phyloP scores from a whole-genome alignment of 1,140 invertebrate genomes.

The Ganaspis sp. region DNA sequence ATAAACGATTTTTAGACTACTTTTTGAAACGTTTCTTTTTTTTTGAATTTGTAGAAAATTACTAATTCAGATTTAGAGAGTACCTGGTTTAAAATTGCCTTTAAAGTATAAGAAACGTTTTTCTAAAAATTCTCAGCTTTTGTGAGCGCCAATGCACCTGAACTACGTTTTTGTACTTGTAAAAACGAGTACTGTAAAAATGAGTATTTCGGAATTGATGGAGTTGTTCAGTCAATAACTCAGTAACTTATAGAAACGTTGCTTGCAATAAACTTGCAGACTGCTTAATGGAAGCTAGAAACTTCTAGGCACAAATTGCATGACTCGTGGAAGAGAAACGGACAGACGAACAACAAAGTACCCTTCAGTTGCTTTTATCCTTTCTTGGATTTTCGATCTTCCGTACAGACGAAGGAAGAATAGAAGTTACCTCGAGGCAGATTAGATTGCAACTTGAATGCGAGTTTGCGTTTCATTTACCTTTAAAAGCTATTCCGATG shows the following conservation, averaged over 20 bases:
- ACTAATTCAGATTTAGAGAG: too few relatives aligned
- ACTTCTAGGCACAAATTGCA: constrained; percentile 63
- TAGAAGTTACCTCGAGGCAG: constrained; percentile 17
- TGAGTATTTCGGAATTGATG: background rate
- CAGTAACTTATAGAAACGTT: constrained; percentile 29
- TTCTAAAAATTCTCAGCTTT: too few relatives aligned
- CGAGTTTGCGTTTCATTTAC: constrained; percentile 20
- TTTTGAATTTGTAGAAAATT: too few relatives aligned
- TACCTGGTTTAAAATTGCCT: too few relatives aligned
- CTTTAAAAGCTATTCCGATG: background rate
- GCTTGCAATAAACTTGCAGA: constrained; percentile 14
- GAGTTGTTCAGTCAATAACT: background rate
- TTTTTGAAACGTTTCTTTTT: too few relatives aligned
- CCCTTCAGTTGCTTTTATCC: constrained; percentile 50
- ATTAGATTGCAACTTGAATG: constrained; percentile 27
- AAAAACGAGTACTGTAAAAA: constrained; percentile 3
- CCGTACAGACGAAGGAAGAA: constrained; percentile 23
- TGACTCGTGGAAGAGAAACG: constrained; percentile 38
- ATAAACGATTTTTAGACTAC: too few relatives aligned
- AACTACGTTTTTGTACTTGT: background rate
- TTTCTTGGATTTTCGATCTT: constrained; percentile 56
- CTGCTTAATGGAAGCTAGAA: constrained; percentile 66
- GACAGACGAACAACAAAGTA: constrained; percentile 59
- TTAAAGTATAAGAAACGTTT: too few relatives aligned
- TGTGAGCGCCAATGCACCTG: too few relatives aligned